Evolutionary conservation across 1,140 invertebrate species (phyloP).

Genomic region (Pseudomyrmex sp.): DNA sequence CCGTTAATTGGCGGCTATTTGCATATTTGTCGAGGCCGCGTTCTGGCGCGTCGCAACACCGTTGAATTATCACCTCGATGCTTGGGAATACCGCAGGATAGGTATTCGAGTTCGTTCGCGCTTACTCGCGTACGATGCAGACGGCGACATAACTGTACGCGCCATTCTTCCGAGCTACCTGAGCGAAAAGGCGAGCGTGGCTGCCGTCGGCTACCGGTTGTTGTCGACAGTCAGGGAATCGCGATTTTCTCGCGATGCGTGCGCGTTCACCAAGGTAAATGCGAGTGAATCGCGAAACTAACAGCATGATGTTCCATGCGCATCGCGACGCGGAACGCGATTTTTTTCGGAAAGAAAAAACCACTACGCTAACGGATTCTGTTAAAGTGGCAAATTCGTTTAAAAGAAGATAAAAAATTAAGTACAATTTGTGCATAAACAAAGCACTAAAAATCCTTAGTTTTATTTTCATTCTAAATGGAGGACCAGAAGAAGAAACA

Average conservation of each 20-base stretch:
- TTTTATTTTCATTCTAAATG: too few relatives aligned
- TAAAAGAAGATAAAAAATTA: too few relatives aligned
- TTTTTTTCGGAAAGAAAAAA: not conserved
- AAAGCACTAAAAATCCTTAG: too few relatives aligned
- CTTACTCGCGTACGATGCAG: conserved; percentile 24
- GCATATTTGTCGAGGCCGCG: conserved; percentile 38
- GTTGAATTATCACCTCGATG: conserved; percentile 35
- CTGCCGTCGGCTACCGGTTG: not conserved
- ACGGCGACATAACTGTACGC: conserved; percentile 64
- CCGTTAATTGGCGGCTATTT: conserved; percentile 43
- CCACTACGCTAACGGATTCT: too few relatives aligned
- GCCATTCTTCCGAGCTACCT: conserved; percentile 14
- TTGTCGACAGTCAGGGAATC: conserved; percentile 2
- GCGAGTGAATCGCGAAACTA: conserved; percentile 58
- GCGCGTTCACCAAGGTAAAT: conserved; percentile 57
- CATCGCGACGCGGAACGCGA: not conserved
- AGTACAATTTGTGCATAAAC: too few relatives aligned
- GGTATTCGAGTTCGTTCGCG: conserved; percentile 15
- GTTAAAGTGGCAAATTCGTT: too few relatives aligned
- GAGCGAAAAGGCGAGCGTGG: conserved; percentile 20
- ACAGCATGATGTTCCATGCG: conserved; percentile 46
- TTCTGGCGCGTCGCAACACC: not conserved
- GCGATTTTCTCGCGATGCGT: conserved; percentile 16
- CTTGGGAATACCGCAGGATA: conserved; percentile 9
- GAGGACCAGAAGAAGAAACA: too few relatives aligned